Evolutionary conservation across 2,888 invertebrate species (phyloP).

Genomic region (Caenorhabditis sp.): DNA sequence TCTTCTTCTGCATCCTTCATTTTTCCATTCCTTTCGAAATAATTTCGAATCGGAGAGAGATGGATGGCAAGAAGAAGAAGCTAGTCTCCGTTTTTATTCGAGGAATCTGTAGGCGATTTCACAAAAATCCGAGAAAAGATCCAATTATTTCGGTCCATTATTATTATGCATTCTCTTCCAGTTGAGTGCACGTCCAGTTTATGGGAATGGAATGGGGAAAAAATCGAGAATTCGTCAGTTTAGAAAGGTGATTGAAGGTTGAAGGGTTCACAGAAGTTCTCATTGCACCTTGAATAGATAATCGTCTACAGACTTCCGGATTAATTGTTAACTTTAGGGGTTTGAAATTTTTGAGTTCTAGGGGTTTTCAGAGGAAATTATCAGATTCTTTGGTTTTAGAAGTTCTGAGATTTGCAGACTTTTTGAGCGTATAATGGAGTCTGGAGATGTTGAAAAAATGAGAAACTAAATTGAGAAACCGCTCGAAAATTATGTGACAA

Average conservation of each 20-base stretch:
- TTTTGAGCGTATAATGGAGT: too few relatives aligned
- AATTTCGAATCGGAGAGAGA: conserved; percentile 36
- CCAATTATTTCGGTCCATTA: conserved; percentile 40
- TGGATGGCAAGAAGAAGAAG: conserved; percentile 27
- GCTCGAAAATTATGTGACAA: too few relatives aligned
- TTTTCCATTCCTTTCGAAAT: conserved; percentile 3
- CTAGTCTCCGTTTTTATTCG: conserved; percentile 24
- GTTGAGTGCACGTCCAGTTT: conserved; percentile 36
- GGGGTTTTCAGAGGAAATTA: too few relatives aligned
- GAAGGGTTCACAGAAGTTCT: too few relatives aligned
- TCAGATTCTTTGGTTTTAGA: too few relatives aligned
- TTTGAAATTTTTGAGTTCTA: too few relatives aligned
- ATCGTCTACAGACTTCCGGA: not conserved
- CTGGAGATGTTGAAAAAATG: too few relatives aligned
- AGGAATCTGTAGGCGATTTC: conserved; percentile 10
- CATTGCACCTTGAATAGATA: not conserved
- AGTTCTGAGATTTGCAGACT: too few relatives aligned
- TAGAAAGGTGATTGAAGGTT: not conserved
- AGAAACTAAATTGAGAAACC: too few relatives aligned
- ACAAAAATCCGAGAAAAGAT: conserved; percentile 41
- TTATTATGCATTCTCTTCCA: conserved; percentile 40
- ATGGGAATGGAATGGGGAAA: conserved; percentile 5
- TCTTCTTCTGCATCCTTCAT: not conserved
- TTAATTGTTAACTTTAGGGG: too few relatives aligned
- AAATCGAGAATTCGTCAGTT: conserved; percentile 11